Conservation (phyloP, 2,113 vertebrate species). For the Corapipo altera region DNA sequence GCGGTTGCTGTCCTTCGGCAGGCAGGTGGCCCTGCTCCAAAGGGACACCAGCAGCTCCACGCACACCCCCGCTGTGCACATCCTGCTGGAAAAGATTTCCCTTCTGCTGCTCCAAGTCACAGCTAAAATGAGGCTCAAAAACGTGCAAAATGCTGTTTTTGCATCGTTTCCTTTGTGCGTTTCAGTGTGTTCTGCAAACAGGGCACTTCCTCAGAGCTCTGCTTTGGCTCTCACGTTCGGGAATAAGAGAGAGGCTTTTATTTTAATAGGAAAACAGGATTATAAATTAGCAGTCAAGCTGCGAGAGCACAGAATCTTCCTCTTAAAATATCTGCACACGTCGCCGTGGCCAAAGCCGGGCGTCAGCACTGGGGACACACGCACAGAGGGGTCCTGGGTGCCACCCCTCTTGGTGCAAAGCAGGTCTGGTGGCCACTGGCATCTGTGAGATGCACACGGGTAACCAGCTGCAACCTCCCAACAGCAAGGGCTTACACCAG, state of each 20-base stretch:
- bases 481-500: background rate
- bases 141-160: slow-evolving; percentile 49
- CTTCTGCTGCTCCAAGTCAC: slow-evolving; percentile 33
- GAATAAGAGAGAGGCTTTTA: slow-evolving; percentile 48
- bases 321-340: background rate
- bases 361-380: background rate
- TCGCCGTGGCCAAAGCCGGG: background rate
- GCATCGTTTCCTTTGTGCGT: slow-evolving; percentile 37
- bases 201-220: slow-evolving; percentile 46
- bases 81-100: slow-evolving; percentile 61
- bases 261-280: slow-evolving; percentile 46
- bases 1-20: background rate
- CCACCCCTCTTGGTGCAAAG: background rate
- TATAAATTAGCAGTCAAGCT: background rate
- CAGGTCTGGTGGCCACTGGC: background rate
- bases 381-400: background rate
- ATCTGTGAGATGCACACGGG: background rate
- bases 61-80: background rate
- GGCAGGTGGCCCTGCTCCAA: slow-evolving; percentile 19
- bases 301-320: background rate
- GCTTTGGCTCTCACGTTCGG: slow-evolving; percentile 22
- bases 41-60: background rate
- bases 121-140: slow-evolving; percentile 33
- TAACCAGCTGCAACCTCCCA: background rate
- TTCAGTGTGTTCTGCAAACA: slow-evolving; percentile 58